A percentile compares a stretch with the other conserved stretches of the same genome.
Conservation (phyloP, 2,888 invertebrate species). For the Gymnocheta viridis region DNA sequence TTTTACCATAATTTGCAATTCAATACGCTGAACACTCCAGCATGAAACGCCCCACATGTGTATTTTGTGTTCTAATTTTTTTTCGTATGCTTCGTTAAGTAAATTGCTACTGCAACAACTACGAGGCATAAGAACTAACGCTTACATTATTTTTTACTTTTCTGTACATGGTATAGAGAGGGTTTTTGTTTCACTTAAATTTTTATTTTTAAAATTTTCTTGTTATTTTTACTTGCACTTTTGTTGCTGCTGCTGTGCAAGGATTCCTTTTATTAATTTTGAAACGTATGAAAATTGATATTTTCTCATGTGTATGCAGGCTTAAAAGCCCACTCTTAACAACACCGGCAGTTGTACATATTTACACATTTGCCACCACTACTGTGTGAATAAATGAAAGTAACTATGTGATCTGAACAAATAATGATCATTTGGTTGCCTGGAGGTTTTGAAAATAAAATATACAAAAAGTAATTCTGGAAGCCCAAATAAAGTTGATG, state of each 20-base stretch:
- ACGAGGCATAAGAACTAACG: conserved; percentile 3
- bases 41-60: conserved; percentile 33
- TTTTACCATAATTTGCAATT: not conserved
- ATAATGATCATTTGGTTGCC: conserved; percentile 56
- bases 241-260: not conserved
- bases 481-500: not conserved
- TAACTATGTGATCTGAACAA: conserved; percentile 5
- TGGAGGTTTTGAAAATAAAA: conserved; percentile 18
- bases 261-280: conserved; percentile 30
- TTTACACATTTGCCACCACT: not conserved
- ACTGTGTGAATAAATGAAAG: not conserved
- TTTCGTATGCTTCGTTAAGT: conserved; percentile 40
- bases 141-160: not conserved
- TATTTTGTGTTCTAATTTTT: conserved; percentile 26
- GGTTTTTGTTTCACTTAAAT: not conserved
- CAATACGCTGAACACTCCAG: not conserved
- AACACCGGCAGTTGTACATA: conserved; percentile 5
- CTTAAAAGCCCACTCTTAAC: conserved; percentile 7
- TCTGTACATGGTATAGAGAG: not conserved
- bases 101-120: conserved; percentile 21
- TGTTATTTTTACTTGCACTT: not conserved
- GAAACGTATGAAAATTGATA: conserved; percentile 40
- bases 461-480: not conserved
- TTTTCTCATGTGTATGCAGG: not conserved
- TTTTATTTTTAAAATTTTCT: not conserved